Conservation (phyloP, 2,888 invertebrate genomes). For the Pachymerium ferrugineum region DNA sequence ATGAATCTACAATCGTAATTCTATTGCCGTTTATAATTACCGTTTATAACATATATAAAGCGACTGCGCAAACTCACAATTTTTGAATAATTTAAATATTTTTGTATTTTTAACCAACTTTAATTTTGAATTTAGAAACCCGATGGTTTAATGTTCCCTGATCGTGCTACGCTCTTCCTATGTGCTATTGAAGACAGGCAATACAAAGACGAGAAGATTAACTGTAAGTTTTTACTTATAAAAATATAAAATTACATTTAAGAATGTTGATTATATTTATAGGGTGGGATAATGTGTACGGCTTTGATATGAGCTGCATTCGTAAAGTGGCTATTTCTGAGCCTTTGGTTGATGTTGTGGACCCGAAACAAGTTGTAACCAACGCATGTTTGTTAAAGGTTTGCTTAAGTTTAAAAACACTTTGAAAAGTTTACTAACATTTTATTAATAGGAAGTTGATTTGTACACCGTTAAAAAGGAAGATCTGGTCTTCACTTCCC, state of each 20-base stretch:
- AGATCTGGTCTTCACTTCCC: conserved; percentile 35
- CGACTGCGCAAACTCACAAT: too few relatives aligned
- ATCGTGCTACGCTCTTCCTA: conserved; percentile 85
- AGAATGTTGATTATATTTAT: conserved; percentile 36
- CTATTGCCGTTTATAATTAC: too few relatives aligned
- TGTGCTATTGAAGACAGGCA: conserved; percentile 82
- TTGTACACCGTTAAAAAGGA: conserved; percentile 94
- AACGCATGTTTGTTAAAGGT: conserved; percentile 85
- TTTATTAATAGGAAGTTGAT: conserved; percentile 72
- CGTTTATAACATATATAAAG: too few relatives aligned
- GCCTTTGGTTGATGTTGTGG: conserved; percentile 96
- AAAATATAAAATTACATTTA: conserved; percentile 6
- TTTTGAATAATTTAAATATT: neutral
- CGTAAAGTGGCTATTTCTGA: conserved; percentile 96
- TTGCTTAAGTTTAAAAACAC: neutral
- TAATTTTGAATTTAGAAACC: conserved; percentile 52
- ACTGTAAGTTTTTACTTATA: conserved; percentile 59
- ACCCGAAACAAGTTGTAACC: conserved; percentile 96
- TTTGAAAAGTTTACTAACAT: neutral
- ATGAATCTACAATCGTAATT: too few relatives aligned
- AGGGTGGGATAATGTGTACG: conserved; percentile 98
- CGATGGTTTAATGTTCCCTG: conserved; percentile 89
- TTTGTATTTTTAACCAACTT: neutral
- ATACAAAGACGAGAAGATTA: conserved; percentile 99
- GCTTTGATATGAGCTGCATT: conserved; percentile 99